Percentiles rank a stretch among this genome's conserved stretches.
Evolutionary conservation across 2,113 vertebrate genomes (phyloP).

Genomic region (Oreotrochilus melanogaster): DNA sequence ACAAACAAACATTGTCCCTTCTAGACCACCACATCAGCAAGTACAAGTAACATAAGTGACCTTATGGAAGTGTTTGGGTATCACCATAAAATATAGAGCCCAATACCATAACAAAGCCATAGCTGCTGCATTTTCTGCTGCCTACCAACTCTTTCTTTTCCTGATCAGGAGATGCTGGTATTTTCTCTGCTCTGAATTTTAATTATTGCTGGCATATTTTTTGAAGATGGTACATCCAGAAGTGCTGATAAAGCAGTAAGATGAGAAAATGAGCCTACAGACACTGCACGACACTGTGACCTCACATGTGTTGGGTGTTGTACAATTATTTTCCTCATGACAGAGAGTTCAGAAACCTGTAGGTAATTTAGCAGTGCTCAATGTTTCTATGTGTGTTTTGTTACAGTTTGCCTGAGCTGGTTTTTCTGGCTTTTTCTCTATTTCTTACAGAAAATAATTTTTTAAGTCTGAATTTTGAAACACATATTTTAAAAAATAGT

Average conservation of each 20-base stretch:
- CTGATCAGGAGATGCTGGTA: not conserved
- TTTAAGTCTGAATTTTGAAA: slow-evolving; percentile 12
- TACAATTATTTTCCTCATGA: not conserved
- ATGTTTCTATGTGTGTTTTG: not conserved
- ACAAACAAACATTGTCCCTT: not conserved
- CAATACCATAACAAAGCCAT: not conserved
- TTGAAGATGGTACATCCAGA: not conserved
- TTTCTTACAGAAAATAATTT: not conserved
- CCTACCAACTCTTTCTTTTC: not conserved
- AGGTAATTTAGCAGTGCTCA: not conserved
- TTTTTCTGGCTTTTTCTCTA: not conserved
- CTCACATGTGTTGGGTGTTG: not conserved
- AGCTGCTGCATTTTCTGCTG: not conserved
- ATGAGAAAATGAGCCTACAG: not conserved
- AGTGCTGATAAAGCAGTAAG: not conserved
- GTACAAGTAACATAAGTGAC: not conserved
- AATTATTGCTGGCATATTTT: not conserved
- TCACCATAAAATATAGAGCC: rapidly evolving
- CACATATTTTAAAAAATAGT: not conserved
- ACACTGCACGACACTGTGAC: not conserved
- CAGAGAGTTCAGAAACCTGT: not conserved
- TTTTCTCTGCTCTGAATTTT: not conserved
- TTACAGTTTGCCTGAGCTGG: not conserved
- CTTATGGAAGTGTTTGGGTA: not conserved
- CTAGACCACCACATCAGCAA: not conserved